phyloP scores from a whole-genome alignment of 2,888 invertebrate species.

The Fabriciana adippe region DNA sequence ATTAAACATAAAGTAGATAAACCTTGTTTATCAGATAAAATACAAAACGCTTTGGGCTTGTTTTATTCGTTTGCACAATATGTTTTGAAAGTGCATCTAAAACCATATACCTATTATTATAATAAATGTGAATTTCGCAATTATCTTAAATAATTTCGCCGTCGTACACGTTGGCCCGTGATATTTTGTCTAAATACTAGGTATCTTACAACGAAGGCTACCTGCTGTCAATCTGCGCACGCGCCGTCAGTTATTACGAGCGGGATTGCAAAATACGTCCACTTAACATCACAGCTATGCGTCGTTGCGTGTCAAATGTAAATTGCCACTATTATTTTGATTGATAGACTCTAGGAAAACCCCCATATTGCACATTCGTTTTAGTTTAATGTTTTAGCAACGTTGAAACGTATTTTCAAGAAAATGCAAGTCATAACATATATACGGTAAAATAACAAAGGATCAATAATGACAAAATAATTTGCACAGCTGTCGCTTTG shows the following conservation, averaged over 20 bases:
- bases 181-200: constrained; percentile 51
- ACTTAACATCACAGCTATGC: constrained; percentile 44
- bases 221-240: constrained; percentile 49
- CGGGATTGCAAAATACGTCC: constrained; percentile 46
- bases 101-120: too few relatives aligned
- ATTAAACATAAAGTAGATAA: too few relatives aligned
- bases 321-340: constrained; percentile 49
- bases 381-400: constrained; percentile 8
- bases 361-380: constrained; percentile 42
- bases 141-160: constrained; percentile 28
- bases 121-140: constrained; percentile 27
- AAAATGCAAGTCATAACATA: not conserved
- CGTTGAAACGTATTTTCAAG: not conserved
- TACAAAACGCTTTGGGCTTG: not conserved
- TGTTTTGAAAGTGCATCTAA: not conserved
- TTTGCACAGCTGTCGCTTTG: constrained; percentile 4
- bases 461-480: constrained; percentile 12
- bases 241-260: constrained; percentile 44
- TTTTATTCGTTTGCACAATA: not conserved
- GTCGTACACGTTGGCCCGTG: constrained; percentile 37
- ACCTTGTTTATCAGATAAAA: too few relatives aligned
- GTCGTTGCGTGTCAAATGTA: constrained; percentile 46
- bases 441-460: constrained; percentile 3
- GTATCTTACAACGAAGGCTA: constrained; percentile 48
- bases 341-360: constrained; percentile 46